Evolutionary conservation across 2,113 vertebrate species (phyloP).

Genomic region (Stegostoma tigrinum): DNA sequence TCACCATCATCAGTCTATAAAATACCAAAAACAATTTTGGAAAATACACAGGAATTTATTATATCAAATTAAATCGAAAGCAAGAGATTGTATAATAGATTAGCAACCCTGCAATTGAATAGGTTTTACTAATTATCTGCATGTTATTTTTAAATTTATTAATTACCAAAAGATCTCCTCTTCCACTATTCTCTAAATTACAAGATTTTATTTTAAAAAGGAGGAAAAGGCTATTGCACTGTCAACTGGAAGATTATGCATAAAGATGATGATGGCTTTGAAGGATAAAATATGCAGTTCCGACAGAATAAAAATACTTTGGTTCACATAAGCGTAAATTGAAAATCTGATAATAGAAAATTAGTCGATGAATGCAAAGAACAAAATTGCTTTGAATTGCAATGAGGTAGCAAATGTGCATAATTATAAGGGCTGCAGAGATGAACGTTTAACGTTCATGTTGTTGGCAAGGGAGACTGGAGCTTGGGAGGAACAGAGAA

Average conservation of each 20-base stretch:
- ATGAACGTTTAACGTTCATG: neutral
- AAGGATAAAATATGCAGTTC: neutral
- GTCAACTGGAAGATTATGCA: neutral
- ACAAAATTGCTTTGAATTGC: too few species aligned
- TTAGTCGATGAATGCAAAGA: neutral
- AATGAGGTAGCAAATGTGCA: neutral
- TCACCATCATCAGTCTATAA: constrained; percentile 94
- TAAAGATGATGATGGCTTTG: neutral
- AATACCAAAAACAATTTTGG: constrained; percentile 37
- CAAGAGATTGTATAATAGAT: neutral
- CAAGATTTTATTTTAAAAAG: too few species aligned
- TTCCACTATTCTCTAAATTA: neutral
- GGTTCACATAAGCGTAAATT: neutral
- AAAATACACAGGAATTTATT: neutral
- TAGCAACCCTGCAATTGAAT: neutral
- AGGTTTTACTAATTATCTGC: neutral
- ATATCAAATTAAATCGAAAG: neutral
- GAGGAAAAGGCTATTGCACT: neutral
- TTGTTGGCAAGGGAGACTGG: neutral
- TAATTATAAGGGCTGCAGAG: neutral
- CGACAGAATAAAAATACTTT: neutral
- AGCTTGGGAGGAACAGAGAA: neutral
- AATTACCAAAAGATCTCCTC: neutral
- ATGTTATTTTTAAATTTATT: neutral
- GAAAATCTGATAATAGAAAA: neutral